Evolutionary conservation across 2,888 invertebrate genomes (phyloP).

Genomic region (Teleiodes luculella): DNA sequence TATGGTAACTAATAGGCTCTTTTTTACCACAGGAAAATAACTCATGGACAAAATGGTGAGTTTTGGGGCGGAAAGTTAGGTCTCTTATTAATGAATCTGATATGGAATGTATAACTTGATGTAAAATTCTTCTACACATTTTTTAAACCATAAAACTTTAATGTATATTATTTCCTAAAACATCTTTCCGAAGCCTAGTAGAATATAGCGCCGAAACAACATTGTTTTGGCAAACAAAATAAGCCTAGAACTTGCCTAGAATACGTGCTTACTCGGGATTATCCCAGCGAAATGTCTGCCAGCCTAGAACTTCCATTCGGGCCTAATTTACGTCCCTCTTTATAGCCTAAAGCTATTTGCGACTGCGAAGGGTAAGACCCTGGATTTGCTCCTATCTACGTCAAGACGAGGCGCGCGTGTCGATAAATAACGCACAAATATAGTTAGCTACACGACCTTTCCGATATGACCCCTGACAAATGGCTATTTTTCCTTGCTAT

Average conservation of each 20-base stretch:
- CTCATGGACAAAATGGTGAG: too few relatives aligned
- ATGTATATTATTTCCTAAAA: too few relatives aligned
- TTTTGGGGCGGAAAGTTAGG: too few relatives aligned
- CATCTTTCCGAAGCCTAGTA: too few relatives aligned
- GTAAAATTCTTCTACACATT: too few relatives aligned
- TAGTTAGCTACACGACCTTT: background rate
- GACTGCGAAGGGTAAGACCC: background rate
- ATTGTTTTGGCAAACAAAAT: background rate
- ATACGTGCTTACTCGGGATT: background rate
- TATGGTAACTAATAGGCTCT: too few relatives aligned
- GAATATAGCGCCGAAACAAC: too few relatives aligned
- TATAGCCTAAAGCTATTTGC: background rate
- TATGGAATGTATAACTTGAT: too few relatives aligned
- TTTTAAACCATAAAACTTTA: too few relatives aligned
- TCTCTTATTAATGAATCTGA: too few relatives aligned
- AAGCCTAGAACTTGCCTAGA: background rate
- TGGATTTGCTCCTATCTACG: background rate
- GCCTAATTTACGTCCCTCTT: background rate
- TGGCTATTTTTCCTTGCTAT: background rate
- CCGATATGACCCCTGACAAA: background rate
- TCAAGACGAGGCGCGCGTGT: background rate
- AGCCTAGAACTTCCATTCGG: background rate
- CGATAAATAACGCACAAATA: constrained; percentile 1
- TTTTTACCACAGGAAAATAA: too few relatives aligned
- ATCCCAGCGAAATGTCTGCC: background rate